These are phyloP conservation scores for Polyergus mexicanus DNA, from an alignment of 1,140 invertebrate species.

Conservation along the genomic window DNA sequence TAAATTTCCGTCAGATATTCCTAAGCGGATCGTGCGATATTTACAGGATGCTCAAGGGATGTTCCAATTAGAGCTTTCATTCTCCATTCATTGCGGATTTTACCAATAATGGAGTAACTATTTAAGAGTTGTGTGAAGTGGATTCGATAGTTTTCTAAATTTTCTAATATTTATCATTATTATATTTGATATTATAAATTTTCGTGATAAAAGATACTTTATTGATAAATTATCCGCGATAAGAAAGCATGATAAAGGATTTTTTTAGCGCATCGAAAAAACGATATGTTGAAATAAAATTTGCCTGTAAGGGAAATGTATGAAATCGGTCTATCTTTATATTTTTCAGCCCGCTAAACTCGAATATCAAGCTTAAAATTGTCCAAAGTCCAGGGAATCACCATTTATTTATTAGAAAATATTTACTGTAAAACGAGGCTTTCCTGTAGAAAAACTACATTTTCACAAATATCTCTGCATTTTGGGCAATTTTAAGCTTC, in stretches of 20 bases:
- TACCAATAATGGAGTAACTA: neutral
- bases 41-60: neutral
- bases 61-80: slow-evolving; percentile 25
- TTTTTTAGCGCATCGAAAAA: too few species aligned
- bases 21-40: slow-evolving; percentile 5
- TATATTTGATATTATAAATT: neutral
- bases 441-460: neutral
- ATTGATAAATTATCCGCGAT: neutral
- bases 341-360: neutral
- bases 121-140: neutral
- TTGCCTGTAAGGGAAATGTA: neutral
- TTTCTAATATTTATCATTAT: neutral
- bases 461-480: neutral
- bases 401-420: neutral
- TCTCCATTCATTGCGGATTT: neutral
- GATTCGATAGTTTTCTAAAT: neutral
- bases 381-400: neutral
- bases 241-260: neutral
- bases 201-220: neutral
- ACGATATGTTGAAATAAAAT: neutral
- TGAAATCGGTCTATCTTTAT: neutral
- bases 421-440: neutral
- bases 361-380: neutral
- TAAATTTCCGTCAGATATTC: slow-evolving; percentile 60
- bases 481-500: neutral